Conservation (phyloP, 2,888 invertebrate species). For the Platerodrilus igneus region DNA sequence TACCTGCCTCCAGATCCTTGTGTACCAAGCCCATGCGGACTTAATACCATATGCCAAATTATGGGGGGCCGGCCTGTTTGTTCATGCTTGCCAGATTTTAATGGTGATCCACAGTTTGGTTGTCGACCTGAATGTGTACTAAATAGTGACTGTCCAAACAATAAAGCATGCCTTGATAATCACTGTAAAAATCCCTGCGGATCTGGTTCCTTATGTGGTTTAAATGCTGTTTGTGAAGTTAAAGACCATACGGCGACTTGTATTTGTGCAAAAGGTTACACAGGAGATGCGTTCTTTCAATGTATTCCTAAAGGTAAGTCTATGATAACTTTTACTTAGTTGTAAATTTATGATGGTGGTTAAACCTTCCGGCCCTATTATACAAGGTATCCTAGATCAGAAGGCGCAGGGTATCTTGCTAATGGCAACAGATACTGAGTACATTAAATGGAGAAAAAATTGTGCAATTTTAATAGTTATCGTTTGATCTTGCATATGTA, state of each 20-base stretch:
- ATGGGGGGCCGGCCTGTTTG: constrained; percentile 67
- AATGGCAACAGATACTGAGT: no score
- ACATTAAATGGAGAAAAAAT: no score
- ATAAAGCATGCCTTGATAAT: constrained; percentile 70
- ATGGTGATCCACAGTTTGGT: constrained; percentile 73
- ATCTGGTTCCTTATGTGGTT: constrained; percentile 67
- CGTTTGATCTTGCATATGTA: no score
- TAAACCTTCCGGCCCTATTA: no score
- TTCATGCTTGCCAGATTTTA: constrained; percentile 68
- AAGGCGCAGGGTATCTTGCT: no score
- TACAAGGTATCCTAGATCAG: no score
- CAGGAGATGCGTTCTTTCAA: constrained; percentile 76
- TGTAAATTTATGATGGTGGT: no score
- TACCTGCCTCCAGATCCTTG: constrained; percentile 63
- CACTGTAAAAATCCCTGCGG: constrained; percentile 72
- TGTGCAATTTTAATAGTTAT: no score
- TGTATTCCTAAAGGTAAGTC: constrained; percentile 58
- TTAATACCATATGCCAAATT: constrained; percentile 73
- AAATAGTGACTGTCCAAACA: constrained; percentile 73
- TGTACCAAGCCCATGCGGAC: constrained; percentile 69
- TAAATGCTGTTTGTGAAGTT: constrained; percentile 74
- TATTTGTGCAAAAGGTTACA: constrained; percentile 68
- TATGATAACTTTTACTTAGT: neutral
- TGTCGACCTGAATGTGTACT: constrained; percentile 77
- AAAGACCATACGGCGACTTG: constrained; percentile 81